These are phyloP conservation scores for Puntigrus tetrazona DNA, from an alignment of 2,113 vertebrate species.

Conservation along the genomic window DNA sequence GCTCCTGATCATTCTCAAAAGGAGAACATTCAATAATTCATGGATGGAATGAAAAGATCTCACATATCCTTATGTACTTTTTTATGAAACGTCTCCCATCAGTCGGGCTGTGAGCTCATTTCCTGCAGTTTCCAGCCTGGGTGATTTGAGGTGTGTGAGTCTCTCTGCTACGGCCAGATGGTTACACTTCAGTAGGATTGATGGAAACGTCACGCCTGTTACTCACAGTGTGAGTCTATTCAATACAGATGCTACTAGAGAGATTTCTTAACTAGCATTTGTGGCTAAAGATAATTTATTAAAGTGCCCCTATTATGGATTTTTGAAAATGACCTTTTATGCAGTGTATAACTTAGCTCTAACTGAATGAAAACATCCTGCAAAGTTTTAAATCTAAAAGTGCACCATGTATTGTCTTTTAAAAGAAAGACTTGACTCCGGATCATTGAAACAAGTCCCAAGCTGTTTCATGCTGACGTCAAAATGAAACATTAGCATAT, in stretches of 20 bases:
- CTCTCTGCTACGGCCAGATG: background rate
- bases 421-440: too few species aligned
- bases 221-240: constrained; percentile 4
- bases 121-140: constrained; percentile 8
- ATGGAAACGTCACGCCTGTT: background rate
- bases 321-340: too few species aligned
- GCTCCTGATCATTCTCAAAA: background rate
- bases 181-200: constrained; percentile 11
- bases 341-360: too few species aligned
- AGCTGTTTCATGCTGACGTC: too few species aligned
- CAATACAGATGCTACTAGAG: background rate
- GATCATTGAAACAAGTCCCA: too few species aligned
- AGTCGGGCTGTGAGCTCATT: constrained; percentile 3
- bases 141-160: constrained; percentile 14
- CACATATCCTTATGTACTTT: background rate
- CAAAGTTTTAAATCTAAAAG: too few species aligned
- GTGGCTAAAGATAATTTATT: background rate
- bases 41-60: background rate
- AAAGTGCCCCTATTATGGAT: too few species aligned
- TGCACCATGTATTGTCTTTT: too few species aligned
- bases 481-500: too few species aligned
- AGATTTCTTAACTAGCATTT: background rate
- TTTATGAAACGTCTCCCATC: constrained; percentile 14
- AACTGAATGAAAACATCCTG: too few species aligned
- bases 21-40: constrained; percentile 14